Base-by-base conservation (phyloP, 2,888 invertebrate species). In the Erynnis tages region DNA sequence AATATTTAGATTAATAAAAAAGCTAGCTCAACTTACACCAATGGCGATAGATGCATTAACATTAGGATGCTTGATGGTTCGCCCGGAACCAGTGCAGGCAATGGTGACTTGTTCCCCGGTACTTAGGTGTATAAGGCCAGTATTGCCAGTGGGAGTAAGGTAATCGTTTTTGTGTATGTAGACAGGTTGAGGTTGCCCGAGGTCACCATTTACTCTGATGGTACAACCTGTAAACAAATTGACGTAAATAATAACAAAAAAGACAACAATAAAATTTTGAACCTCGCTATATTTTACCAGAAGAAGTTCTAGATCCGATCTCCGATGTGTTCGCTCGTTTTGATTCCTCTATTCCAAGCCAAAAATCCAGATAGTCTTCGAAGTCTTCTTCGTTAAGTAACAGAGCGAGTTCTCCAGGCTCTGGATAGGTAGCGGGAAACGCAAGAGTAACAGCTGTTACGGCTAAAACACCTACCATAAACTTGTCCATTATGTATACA, bases 101-200 rank as follows among this genome's bases (percentile, higher is more conserved):
- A 87, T 54, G 48, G 61, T 56, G 10, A 87, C 71, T 47, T 79
- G 68, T 16, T 86, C 76, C 1, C 82, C 82, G 1, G 66, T 54
- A 38, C 64, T 75, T 2, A 87, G 67, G 11, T 59, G 63, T 44
- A 86, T 76, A 27, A 61, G 56, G 0, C 86, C 84, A 4, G 70
- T 66, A 61, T 76, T 90, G 10, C 84, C 81, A 19, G 57, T 68
- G 1, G 87, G 73, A 1, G 60, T 53, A 4, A 79, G 19, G 55
- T 78, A 85, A 45, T 75, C 71, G 1, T 81, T 53, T 21, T 59
- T 61, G 35, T 71, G 77, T 1, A 93, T 66, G 60, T 91, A 88
- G 2, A 93, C 79, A 0, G 93, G 92, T 66, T 93, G 93, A 0
- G 91, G 92, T 53, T 89, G 87, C 0, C 82, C 83, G 1, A 92